These are phyloP conservation scores for Microctenopoma steveboyesi DNA, from an alignment of 2,797 vertebrate genomes.

Conservation along the genomic window DNA sequence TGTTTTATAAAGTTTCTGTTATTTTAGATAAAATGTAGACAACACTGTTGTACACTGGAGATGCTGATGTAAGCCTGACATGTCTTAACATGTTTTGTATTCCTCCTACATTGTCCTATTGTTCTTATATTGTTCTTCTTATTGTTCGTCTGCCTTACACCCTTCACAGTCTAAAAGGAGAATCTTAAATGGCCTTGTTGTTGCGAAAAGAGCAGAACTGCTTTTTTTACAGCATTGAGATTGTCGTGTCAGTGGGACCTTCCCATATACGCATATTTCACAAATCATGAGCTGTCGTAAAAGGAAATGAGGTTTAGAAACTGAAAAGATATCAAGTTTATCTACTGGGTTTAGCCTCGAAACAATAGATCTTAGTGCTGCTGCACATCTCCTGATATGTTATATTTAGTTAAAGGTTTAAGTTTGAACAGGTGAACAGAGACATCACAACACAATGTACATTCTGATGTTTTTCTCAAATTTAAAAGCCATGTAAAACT, in stretches of 20 bases:
- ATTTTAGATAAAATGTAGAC: neutral
- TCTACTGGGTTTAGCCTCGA: neutral
- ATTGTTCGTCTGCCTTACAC: neutral
- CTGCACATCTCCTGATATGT: neutral
- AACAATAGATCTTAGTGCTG: neutral
- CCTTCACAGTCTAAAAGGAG: neutral
- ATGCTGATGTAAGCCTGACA: neutral
- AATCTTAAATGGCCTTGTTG: neutral
- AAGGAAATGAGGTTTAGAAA: neutral
- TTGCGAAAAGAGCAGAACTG: neutral
- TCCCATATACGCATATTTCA: neutral
- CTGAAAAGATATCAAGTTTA: neutral
- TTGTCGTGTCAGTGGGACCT: too few relatives aligned
- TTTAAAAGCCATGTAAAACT: neutral
- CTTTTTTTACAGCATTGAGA: neutral
- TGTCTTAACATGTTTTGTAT: conserved; percentile 12
- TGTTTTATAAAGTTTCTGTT: neutral
- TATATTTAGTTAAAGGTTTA: too few relatives aligned
- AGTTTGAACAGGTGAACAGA: neutral
- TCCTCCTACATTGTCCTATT: neutral
- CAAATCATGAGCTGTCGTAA: neutral
- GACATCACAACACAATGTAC: neutral
- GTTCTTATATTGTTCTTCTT: neutral
- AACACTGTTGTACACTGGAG: neutral
- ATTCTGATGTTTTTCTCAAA: too few relatives aligned